Evolutionary conservation across 2,113 vertebrate genomes (phyloP).

Genomic region (Macquaria australasica): DNA sequence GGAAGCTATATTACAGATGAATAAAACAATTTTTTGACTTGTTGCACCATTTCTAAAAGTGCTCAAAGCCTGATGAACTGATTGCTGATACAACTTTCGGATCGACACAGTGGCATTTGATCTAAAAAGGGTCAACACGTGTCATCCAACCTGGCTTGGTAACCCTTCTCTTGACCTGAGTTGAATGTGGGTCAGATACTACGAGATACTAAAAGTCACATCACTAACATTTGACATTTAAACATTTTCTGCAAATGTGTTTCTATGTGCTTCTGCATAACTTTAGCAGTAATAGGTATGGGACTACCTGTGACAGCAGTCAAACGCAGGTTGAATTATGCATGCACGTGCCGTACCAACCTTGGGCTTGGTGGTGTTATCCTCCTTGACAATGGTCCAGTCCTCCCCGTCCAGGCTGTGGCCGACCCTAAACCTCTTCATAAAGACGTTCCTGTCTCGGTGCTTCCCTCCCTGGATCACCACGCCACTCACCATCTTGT

Average conservation of each 20-base stretch:
- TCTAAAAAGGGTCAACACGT: neutral
- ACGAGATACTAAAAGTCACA: neutral
- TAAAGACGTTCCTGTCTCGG: constrained; percentile 93
- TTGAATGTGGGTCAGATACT: neutral
- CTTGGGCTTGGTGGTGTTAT: constrained; percentile 90
- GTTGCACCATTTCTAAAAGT: neutral
- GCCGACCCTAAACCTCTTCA: constrained; percentile 93
- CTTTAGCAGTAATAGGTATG: no score
- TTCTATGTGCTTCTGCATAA: no score
- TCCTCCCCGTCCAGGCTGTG: constrained; percentile 92
- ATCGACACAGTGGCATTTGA: neutral
- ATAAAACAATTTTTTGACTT: neutral
- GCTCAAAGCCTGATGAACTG: neutral
- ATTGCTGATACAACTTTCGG: neutral
- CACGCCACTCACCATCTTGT: constrained; percentile 90
- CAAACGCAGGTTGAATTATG: neutral
- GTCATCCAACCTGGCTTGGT: neutral
- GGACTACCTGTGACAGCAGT: neutral
- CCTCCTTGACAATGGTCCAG: constrained; percentile 91
- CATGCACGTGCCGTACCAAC: constrained; percentile 68
- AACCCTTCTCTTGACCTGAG: neutral
- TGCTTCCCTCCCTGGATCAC: constrained; percentile 95
- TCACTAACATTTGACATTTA: no score
- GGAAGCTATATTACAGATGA: neutral
- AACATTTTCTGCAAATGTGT: no score